Evolutionary conservation across 30 jellyfish, hydroid and myxozoan genomes (phyloP).

Genomic region (Catostylus mosaicus): DNA sequence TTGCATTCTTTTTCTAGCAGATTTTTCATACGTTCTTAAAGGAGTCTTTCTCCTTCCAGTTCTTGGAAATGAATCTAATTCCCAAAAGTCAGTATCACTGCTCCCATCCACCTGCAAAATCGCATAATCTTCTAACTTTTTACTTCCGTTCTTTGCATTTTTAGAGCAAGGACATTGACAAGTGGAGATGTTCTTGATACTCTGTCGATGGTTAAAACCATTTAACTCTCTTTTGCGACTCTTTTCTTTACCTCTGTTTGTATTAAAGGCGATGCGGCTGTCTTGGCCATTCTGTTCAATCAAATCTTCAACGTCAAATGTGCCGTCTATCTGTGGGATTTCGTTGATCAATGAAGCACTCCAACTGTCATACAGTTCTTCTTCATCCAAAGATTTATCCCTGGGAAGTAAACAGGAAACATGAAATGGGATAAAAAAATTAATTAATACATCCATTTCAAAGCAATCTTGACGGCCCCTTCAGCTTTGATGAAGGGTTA

Average conservation of each 20-base stretch:
- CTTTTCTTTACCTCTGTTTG: background rate
- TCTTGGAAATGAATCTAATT: slow-evolving; percentile 2
- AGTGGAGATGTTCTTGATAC: background rate
- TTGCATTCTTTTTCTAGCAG: background rate
- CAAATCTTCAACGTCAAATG: slow-evolving; percentile 52
- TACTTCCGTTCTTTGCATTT: background rate
- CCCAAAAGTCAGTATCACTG: slow-evolving; percentile 68
- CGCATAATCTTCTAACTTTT: background rate
- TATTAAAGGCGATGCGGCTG: background rate
- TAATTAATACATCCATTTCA: no score
- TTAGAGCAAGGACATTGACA: slow-evolving; percentile 28
- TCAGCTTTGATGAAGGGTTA: no score
- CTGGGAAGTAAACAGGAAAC: background rate
- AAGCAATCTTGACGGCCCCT: no score
- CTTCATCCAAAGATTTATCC: slow-evolving; percentile 12
- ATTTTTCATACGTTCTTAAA: slow-evolving; percentile 30
- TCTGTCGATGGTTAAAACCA: background rate
- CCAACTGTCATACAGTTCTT: slow-evolving; percentile 69
- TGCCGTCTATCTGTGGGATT: slow-evolving; percentile 86
- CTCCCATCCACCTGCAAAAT: slow-evolving; percentile 86
- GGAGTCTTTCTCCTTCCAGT: slow-evolving; percentile 22
- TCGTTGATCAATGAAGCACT: slow-evolving; percentile 56
- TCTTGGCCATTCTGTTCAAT: background rate
- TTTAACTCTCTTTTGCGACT: background rate
- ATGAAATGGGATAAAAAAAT: no score